Evolutionary conservation across 2,113 vertebrate species (phyloP).

Genomic region (Siniperca knerii): DNA sequence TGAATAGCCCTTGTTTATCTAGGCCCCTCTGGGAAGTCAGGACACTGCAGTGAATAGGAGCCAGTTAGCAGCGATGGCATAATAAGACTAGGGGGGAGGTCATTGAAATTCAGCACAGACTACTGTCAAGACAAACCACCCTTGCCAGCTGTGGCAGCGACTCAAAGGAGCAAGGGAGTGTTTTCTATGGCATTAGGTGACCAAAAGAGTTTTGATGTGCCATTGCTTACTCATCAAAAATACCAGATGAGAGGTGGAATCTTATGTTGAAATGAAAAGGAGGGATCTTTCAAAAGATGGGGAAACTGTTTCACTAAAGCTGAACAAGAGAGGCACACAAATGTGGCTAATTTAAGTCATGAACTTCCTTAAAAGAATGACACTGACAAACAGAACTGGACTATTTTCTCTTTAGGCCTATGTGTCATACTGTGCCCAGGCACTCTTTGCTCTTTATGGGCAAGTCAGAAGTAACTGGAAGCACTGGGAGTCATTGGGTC

Average conservation of each 20-base stretch:
- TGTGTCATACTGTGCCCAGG: constrained; percentile 12
- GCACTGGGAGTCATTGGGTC: not conserved
- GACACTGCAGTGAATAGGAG: constrained; percentile 79
- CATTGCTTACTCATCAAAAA: constrained; percentile 46
- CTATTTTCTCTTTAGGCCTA: not conserved
- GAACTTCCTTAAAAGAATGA: constrained; percentile 20
- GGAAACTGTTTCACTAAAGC: constrained; percentile 4
- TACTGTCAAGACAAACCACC: constrained; percentile 63
- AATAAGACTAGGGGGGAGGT: constrained; percentile 63
- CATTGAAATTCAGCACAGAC: constrained; percentile 79
- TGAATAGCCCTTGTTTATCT: constrained; percentile 81
- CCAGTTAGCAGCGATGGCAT: constrained; percentile 79
- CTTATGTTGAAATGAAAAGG: not conserved
- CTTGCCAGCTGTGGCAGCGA: constrained; percentile 71
- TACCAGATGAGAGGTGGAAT: not conserved
- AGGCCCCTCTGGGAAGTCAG: constrained; percentile 81
- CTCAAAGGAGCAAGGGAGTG: constrained; percentile 56
- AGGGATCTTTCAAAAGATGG: not conserved
- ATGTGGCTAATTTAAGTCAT: not conserved
- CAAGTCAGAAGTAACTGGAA: not conserved
- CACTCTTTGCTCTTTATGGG: not conserved
- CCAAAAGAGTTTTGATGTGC: not conserved
- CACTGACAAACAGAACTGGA: not conserved
- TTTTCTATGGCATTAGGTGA: constrained; percentile 36
- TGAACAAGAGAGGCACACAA: not conserved